A percentile compares a stretch with the other conserved stretches of the same genome.
Conservation (phyloP, 2,113 vertebrate genomes). For the Coptodon bakossiorum region DNA sequence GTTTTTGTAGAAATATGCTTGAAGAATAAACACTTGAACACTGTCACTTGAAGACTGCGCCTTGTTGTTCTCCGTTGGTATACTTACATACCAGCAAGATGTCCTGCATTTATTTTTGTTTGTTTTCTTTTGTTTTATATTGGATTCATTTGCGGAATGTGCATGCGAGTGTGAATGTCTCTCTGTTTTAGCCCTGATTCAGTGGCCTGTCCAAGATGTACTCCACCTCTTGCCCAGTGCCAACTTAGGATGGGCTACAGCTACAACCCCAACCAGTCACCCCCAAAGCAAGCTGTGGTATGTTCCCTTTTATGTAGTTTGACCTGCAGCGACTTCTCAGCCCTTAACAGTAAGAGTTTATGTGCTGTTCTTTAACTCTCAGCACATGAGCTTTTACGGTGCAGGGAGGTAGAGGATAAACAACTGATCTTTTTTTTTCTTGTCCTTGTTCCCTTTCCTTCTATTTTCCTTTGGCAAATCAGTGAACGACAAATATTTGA, state of each 20-base stretch:
- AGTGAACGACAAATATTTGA: neutral
- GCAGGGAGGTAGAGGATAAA: constrained; percentile 55
- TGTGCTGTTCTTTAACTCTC: constrained; percentile 65
- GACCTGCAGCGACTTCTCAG: constrained; percentile 9
- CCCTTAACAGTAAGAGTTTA: constrained; percentile 79
- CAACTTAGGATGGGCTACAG: neutral
- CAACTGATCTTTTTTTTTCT: neutral
- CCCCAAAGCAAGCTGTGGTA: neutral
- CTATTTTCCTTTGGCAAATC: neutral
- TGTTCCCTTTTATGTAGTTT: neutral
- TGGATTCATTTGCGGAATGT: neutral
- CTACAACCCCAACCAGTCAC: neutral
- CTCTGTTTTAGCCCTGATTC: neutral
- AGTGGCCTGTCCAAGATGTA: neutral
- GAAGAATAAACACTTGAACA: neutral
- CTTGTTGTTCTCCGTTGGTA: neutral
- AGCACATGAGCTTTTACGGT: constrained; percentile 72
- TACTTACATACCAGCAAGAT: neutral
- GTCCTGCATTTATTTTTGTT: neutral
- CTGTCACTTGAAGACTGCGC: neutral
- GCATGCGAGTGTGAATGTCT: neutral
- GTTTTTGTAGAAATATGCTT: neutral
- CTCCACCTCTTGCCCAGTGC: neutral
- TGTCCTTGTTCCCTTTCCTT: neutral
- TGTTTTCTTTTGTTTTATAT: neutral